These are phyloP conservation scores for Choloepus didactylus DNA, from an alignment of 2,797 vertebrate genomes.

Conservation along the genomic window DNA sequence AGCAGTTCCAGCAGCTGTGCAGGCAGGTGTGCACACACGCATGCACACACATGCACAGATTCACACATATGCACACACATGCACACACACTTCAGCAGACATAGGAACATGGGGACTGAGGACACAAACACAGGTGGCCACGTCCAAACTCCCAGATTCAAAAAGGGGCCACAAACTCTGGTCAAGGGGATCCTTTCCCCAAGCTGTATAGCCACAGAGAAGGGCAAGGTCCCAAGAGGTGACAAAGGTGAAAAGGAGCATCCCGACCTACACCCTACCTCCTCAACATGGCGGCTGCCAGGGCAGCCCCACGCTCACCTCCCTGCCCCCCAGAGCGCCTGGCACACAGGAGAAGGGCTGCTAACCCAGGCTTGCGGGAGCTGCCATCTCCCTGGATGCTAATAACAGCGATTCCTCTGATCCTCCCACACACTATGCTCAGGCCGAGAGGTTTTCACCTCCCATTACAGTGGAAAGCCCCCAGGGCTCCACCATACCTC, in stretches of 20 bases:
- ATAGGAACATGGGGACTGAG: neutral
- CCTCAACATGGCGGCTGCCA: neutral
- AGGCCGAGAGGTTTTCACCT: neutral
- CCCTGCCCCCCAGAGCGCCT: neutral
- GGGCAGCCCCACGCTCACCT: neutral
- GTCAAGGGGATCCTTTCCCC: neutral
- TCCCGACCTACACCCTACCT: neutral
- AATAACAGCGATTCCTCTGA: no score
- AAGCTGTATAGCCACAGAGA: neutral
- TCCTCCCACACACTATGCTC: neutral
- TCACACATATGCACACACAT: neutral
- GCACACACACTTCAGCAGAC: neutral
- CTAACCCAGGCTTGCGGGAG: neutral
- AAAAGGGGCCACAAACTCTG: neutral
- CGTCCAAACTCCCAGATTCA: neutral
- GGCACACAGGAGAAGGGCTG: neutral
- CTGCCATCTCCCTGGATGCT: neutral
- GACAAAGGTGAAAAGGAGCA: neutral
- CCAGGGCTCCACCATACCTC: neutral
- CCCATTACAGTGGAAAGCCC: neutral
- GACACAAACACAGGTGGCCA: neutral
- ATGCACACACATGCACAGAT: fast-evolving
- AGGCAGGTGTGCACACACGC: neutral
- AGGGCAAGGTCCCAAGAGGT: neutral
- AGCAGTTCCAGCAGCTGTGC: neutral